These are phyloP conservation scores for Mungos mungo DNA, from an alignment of 2,113 vertebrate genomes.

Conservation along the genomic window DNA sequence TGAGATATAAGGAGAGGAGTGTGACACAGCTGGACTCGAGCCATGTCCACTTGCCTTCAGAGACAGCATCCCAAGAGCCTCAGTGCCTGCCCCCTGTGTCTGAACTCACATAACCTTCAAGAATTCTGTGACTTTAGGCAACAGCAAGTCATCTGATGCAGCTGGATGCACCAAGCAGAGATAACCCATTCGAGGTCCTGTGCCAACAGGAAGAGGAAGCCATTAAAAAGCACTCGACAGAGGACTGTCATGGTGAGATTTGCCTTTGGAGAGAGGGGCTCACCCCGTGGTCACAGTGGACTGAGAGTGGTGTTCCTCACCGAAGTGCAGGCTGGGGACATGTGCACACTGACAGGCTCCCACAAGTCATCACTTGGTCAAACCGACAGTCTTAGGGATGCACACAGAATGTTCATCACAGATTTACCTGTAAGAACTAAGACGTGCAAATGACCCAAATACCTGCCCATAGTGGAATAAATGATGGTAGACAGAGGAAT, in stretches of 20 bases:
- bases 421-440: background rate
- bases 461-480: background rate
- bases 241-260: fast-evolving
- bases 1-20: background rate
- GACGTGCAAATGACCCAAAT: background rate
- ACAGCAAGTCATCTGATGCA: background rate
- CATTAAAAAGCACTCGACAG: background rate
- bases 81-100: background rate
- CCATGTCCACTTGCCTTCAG: background rate
- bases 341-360: background rate
- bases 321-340: background rate
- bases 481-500: background rate
- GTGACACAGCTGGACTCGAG: background rate
- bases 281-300: background rate
- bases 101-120: background rate
- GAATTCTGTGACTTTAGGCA: background rate
- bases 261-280: fast-evolving
- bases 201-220: background rate
- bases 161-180: background rate
- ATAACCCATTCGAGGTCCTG: background rate
- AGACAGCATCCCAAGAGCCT: too few species aligned
- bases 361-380: background rate
- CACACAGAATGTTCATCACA: background rate
- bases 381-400: background rate
- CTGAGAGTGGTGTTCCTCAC: background rate